Conservation (phyloP, 1,140 invertebrate genomes). For the Camponotus pennsylvanicus region DNA sequence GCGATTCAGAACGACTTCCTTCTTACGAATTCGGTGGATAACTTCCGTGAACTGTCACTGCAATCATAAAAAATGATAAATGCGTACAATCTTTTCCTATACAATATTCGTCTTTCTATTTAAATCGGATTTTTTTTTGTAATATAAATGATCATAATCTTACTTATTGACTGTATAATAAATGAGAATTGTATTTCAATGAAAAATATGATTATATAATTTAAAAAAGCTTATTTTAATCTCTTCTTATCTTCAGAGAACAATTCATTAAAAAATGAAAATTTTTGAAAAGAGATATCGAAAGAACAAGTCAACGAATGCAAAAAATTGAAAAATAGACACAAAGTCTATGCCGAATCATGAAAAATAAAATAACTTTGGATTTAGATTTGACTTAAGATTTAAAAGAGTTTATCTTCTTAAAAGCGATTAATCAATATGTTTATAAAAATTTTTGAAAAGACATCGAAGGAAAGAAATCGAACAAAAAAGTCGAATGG, state of each 20-base stretch:
- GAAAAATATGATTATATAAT: not conserved
- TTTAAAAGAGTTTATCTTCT: too few species aligned
- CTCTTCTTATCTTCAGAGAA: not conserved
- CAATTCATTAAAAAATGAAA: not conserved
- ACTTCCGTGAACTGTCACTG: slow-evolving; percentile 32
- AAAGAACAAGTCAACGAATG: not conserved
- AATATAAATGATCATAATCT: too few species aligned
- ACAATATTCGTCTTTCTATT: not conserved
- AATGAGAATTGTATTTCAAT: not conserved
- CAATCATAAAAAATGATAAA: slow-evolving; percentile 18
- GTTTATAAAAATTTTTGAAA: too few species aligned
- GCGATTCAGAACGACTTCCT: slow-evolving; percentile 4
- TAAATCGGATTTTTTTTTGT: too few species aligned
- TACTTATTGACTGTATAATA: not conserved
- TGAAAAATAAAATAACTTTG: too few species aligned
- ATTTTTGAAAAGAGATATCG: not conserved
- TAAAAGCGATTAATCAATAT: too few species aligned
- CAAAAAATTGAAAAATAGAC: not conserved
- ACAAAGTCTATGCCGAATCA: too few species aligned
- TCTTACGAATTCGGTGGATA: slow-evolving; percentile 24
- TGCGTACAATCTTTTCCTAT: not conserved
- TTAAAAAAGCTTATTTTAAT: not conserved
- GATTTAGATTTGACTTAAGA: too few species aligned
- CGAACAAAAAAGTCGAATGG: too few species aligned
- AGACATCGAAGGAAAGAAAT: too few species aligned